These are phyloP conservation scores for Zoanthus sociatus DNA, from an alignment of 92 coral and sea anemone species.

Conservation along the genomic window DNA sequence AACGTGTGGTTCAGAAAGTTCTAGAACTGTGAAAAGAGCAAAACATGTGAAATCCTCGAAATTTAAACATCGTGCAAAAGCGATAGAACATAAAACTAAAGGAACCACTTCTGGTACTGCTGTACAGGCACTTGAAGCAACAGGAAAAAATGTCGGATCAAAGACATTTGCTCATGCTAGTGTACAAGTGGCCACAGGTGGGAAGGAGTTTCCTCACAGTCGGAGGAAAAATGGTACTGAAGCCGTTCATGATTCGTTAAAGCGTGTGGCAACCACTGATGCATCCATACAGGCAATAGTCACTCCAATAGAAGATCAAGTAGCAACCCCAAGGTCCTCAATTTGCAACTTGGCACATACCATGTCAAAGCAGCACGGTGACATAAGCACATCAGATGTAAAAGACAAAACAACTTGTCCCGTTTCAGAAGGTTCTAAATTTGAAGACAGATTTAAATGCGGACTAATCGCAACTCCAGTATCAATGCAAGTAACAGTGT, in stretches of 20 bases:
- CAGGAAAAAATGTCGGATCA: neutral
- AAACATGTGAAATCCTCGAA: neutral
- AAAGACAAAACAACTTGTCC: neutral
- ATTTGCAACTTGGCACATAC: neutral
- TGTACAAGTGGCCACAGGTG: conserved; percentile 27
- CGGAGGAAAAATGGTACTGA: neutral
- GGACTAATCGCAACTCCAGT: neutral
- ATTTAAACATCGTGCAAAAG: neutral
- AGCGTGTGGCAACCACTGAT: conserved; percentile 3
- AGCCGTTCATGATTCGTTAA: neutral
- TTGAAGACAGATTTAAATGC: neutral
- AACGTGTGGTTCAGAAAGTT: neutral
- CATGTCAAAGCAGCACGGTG: neutral
- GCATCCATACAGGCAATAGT: conserved; percentile 16
- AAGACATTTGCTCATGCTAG: conserved; percentile 12
- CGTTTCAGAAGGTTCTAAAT: neutral
- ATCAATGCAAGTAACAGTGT: neutral
- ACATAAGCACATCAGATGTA: neutral
- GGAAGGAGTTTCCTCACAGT: neutral
- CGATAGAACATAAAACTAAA: neutral
- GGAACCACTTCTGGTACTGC: neutral
- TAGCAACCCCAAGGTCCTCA: neutral
- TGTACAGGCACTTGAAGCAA: neutral
- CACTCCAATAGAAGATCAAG: neutral
- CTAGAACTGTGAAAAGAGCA: neutral